A percentile compares a stretch with the other conserved stretches of the same genome.
Conservation (phyloP, 2,113 vertebrate genomes). For the Scomber japonicus region DNA sequence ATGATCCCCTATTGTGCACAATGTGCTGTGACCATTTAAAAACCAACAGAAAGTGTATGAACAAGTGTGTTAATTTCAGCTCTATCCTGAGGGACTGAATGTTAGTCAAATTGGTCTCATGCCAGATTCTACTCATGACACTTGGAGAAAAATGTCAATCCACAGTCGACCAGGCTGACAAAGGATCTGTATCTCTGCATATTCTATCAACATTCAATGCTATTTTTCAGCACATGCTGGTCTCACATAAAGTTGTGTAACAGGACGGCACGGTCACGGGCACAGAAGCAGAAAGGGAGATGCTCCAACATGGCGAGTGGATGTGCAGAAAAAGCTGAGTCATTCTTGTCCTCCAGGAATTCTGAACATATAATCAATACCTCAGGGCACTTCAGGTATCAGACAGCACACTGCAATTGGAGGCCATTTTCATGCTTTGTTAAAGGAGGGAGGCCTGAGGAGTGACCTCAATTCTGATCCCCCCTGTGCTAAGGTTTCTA, state of each 20-base stretch:
- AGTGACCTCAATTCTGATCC: slow-evolving; percentile 28
- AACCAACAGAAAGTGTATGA: neutral
- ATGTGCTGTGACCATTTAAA: slow-evolving; percentile 13
- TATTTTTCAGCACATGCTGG: neutral
- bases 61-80: neutral
- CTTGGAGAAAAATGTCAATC: slow-evolving; percentile 4
- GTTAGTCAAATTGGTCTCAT: neutral
- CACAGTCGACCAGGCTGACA: neutral
- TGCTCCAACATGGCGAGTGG: slow-evolving; percentile 16
- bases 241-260: neutral
- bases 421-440: slow-evolving; percentile 48
- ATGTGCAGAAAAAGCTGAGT: slow-evolving; percentile 60
- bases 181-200: neutral
- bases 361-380: slow-evolving; percentile 69
- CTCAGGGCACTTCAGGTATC: slow-evolving; percentile 42
- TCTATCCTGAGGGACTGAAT: neutral
- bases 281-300: slow-evolving; percentile 12
- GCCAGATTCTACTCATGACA: slow-evolving; percentile 16
- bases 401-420: slow-evolving; percentile 39
- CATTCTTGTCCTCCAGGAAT: slow-evolving; percentile 58
- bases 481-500: neutral
- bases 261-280: neutral
- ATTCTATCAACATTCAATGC: neutral
- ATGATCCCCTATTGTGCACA: slow-evolving; percentile 18
- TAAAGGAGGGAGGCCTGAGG: slow-evolving; percentile 28